Percentiles rank a stretch among this genome's conserved stretches.
Evolutionary conservation across 35 echinoderm and acorn worm genomes (phyloP).

Genomic region (Apostichopus japonicus): DNA sequence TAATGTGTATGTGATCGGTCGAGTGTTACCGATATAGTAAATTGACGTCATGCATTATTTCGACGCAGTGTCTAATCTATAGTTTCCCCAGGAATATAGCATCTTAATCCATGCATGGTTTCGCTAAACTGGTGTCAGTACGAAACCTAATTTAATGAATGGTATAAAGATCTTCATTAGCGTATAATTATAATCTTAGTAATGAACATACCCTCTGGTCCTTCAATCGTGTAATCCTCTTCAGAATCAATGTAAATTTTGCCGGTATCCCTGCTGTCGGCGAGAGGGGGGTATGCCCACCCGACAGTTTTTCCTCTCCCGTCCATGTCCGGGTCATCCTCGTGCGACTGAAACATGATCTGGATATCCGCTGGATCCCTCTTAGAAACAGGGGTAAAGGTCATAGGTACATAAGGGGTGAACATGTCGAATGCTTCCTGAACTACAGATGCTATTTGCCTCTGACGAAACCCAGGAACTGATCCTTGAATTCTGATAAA

Average conservation of each 20-base stretch:
- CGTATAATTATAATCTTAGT: too few relatives aligned
- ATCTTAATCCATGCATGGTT: too few relatives aligned
- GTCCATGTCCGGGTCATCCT: constrained; percentile 31
- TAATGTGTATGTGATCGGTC: too few relatives aligned
- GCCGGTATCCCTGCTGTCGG: neutral
- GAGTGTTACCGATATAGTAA: too few relatives aligned
- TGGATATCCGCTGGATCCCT: constrained; percentile 18
- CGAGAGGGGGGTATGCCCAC: constrained; percentile 29
- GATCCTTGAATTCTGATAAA: constrained; percentile 32
- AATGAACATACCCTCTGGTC: constrained; percentile 3
- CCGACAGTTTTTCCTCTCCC: constrained; percentile 27
- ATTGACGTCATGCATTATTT: too few relatives aligned
- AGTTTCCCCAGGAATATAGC: too few relatives aligned
- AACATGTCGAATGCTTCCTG: neutral
- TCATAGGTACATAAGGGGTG: constrained; percentile 35
- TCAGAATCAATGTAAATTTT: constrained; percentile 43
- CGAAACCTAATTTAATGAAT: too few relatives aligned
- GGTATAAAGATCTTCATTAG: too few relatives aligned
- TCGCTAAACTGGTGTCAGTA: too few relatives aligned
- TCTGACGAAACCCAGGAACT: neutral
- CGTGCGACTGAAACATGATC: neutral
- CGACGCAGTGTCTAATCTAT: too few relatives aligned
- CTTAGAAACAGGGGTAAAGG: constrained; percentile 13
- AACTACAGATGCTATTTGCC: neutral
- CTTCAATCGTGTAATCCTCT: constrained; percentile 19